phyloP scores from a whole-genome alignment of 2,888 invertebrate genomes.

The Oscheius sp. region DNA sequence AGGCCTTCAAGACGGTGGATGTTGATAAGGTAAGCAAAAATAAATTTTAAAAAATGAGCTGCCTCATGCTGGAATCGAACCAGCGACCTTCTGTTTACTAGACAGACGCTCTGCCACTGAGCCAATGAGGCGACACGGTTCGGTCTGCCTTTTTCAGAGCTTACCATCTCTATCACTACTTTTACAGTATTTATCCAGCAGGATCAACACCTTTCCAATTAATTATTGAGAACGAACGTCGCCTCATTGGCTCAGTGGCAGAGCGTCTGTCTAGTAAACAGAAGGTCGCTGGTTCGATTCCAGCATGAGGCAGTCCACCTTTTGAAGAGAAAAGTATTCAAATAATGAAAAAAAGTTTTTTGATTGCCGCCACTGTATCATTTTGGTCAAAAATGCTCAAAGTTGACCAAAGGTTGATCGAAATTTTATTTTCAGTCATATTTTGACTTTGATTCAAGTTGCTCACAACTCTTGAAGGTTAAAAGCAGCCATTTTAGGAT shows the following conservation, averaged over 20 bases:
- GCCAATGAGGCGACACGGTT: slow-evolving; percentile 56
- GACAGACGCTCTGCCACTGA: slow-evolving; percentile 66
- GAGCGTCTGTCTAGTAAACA: slow-evolving; percentile 67
- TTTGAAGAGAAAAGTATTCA: no score
- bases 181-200: no score
- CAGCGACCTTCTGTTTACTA: slow-evolving; percentile 67
- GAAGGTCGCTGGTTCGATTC: slow-evolving; percentile 66
- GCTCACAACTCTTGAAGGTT: no score
- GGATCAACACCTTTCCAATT: no score
- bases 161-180: no score
- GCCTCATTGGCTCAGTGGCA: slow-evolving; percentile 65
- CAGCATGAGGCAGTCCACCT: slow-evolving; percentile 54
- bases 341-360: no score
- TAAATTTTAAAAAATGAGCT: slow-evolving; percentile 13
- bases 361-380: no score
- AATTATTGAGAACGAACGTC: no score
- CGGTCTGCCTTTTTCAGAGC: neutral
- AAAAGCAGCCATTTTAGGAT: slow-evolving; percentile 13
- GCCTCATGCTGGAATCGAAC: slow-evolving; percentile 65
- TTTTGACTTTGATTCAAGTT: neutral
- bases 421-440: no score
- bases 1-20: slow-evolving; percentile 6
- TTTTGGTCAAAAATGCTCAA: no score
- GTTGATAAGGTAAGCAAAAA: slow-evolving; percentile 5
- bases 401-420: no score